Evolutionary conservation across 2,113 vertebrate genomes (phyloP), one percentile per base, ranked within the genome.

Genomic region (Callipepla squamata): DNA sequence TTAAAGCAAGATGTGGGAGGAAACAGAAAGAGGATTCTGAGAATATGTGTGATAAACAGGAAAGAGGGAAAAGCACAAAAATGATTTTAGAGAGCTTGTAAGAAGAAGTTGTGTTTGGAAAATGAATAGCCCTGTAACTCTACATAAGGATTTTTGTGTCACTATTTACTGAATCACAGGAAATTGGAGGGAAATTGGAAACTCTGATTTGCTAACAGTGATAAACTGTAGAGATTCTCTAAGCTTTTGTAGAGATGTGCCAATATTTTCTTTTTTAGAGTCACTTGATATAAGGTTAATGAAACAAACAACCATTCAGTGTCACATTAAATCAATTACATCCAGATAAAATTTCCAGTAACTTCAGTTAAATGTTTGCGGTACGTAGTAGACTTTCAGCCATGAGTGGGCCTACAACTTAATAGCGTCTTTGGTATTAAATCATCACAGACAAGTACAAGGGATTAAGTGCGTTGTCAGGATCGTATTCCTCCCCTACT

Each of bases 211-310:
- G 92, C 94, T 97, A 96, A 96, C 82, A 94, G 81, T 90, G 92
- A 91, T 94, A 95, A 96, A 65, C 78, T 91, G 90, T 53, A 96
- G 91, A 82, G 89, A 94, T 96, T 82, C 57, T 95, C 76, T 97
- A 96, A 97, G 84, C 86, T 92, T 90, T 91, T 96, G 91, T 90
- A 94, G 93, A 94, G 93, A 95, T 96, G 69, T 96, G 96, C 92
- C 93, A 97, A 80, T 96, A 92, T 96, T 97, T 97, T 96, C 76
- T 95, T 96, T 97, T 95, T 96, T 93, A 92, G 91, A 92, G 80
- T 89, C 51, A 95, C 85, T 97, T 87, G 90, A 83, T 94, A 82
- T 66, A 84, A 90, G 92, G 87, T 96, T 93, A 89, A 92, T 93
- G 83, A 95, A 80, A 67, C 79, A 92, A 96, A 42, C 85, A 94